Evolutionary conservation across 2,888 invertebrate genomes (phyloP).

Genomic region (Leucozona laternaria): DNA sequence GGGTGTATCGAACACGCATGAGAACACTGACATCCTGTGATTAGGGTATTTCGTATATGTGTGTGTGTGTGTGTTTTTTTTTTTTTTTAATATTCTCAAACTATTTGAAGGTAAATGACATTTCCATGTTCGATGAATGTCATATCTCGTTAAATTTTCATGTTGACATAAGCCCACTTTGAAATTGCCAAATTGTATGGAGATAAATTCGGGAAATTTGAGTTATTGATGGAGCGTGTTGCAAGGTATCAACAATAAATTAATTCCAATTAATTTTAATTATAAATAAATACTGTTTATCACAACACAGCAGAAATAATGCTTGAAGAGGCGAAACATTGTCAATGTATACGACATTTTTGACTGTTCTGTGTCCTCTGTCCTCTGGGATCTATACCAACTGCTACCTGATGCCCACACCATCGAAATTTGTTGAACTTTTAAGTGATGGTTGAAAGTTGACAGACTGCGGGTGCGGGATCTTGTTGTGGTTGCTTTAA

Average conservation of each 20-base stretch:
- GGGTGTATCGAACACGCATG: slow-evolving; percentile 49
- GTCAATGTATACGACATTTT: slow-evolving; percentile 1
- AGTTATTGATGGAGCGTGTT: slow-evolving; percentile 7
- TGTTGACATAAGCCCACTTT: slow-evolving; percentile 26
- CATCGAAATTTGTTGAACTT: neutral
- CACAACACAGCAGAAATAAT: neutral
- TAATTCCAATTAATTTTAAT: slow-evolving; percentile 57
- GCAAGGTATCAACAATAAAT: slow-evolving; percentile 18
- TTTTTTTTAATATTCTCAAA: neutral
- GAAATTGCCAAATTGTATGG: slow-evolving; percentile 4
- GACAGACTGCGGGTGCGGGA: slow-evolving; percentile 11
- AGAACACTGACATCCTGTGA: slow-evolving; percentile 57
- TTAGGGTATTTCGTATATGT: slow-evolving; percentile 15
- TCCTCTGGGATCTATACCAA: no score
- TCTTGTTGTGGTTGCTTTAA: slow-evolving; percentile 31
- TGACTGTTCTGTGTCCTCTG: neutral
- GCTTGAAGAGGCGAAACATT: neutral
- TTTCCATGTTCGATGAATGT: slow-evolving; percentile 41
- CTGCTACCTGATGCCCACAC: no score
- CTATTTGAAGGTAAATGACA: slow-evolving; percentile 47
- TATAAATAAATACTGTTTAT: slow-evolving; percentile 46
- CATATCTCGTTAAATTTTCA: slow-evolving; percentile 55
- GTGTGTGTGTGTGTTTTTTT: no score
- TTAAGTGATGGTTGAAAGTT: slow-evolving; percentile 19
- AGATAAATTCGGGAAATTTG: slow-evolving; percentile 23